A percentile compares a stretch with the other conserved stretches of the same genome.
Evolutionary conservation across 2,797 vertebrate species (phyloP).

Genomic region (Pipistrellus nathusii): DNA sequence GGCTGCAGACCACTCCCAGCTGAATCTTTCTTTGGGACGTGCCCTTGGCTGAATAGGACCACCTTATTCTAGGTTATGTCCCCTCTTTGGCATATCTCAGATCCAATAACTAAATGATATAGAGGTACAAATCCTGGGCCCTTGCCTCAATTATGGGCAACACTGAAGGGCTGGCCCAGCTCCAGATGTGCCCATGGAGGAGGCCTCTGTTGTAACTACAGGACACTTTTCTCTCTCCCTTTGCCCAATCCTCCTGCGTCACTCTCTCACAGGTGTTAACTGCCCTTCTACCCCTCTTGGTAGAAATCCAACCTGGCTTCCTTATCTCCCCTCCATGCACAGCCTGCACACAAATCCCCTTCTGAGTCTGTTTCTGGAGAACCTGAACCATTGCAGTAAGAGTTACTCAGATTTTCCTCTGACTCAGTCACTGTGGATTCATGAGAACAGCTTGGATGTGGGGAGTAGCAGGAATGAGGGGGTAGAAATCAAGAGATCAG

Average conservation of each 20-base stretch:
- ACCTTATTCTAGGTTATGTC: background rate
- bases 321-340: background rate
- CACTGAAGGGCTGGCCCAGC: background rate
- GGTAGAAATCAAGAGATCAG: background rate
- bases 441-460: background rate
- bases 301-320: background rate
- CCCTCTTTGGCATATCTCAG: background rate
- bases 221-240: background rate
- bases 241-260: background rate
- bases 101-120: background rate
- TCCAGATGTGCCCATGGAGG: background rate
- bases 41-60: background rate
- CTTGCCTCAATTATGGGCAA: background rate
- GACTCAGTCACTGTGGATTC: background rate
- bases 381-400: background rate
- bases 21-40: background rate
- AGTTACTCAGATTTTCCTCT: background rate
- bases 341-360: background rate
- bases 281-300: background rate
- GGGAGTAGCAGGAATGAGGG: background rate
- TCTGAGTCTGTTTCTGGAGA: background rate
- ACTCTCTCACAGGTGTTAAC: background rate
- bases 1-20: background rate
- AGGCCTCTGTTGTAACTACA: background rate
- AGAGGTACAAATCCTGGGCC: background rate